Conservation (phyloP, 2,113 vertebrate genomes). For the Okapia johnstoni region DNA sequence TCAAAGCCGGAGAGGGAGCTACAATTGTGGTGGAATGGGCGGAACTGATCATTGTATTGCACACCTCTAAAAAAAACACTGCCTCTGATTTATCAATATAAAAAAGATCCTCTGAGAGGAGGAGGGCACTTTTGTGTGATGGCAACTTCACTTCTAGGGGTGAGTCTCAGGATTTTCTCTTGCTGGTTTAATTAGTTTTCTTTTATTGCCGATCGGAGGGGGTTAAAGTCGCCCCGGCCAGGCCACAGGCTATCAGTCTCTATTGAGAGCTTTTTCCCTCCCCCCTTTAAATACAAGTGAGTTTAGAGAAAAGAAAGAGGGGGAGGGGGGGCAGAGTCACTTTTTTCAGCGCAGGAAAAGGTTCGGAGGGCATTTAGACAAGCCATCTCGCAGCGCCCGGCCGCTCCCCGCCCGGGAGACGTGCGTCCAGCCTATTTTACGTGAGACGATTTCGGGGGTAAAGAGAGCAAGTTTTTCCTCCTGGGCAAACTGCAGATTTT, state of each 20-base stretch:
- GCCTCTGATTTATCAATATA: slow-evolving; percentile 99
- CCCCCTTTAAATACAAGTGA: slow-evolving; percentile 81
- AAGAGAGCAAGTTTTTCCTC: slow-evolving; percentile 61
- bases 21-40: slow-evolving; percentile 99
- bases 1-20: slow-evolving; percentile 98
- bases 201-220: slow-evolving; percentile 92
- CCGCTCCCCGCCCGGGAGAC: slow-evolving; percentile 77
- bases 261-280: slow-evolving; percentile 70
- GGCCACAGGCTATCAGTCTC: slow-evolving; percentile 89
- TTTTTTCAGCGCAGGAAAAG: slow-evolving; percentile 81
- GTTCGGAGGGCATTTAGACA: slow-evolving; percentile 84
- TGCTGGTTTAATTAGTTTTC: slow-evolving; percentile 98
- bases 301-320: slow-evolving; percentile 83
- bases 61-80: slow-evolving; percentile 99
- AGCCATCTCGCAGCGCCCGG: slow-evolving; percentile 76
- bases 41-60: slow-evolving; percentile 99
- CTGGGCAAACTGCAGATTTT: slow-evolving; percentile 72
- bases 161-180: slow-evolving; percentile 97
- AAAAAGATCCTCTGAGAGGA: slow-evolving; percentile 99
- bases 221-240: slow-evolving; percentile 91
- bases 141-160: slow-evolving; percentile 99
- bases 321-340: slow-evolving; percentile 78
- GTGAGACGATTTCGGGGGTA: slow-evolving; percentile 74
- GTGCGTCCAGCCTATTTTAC: slow-evolving; percentile 75
- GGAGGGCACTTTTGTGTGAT: slow-evolving; percentile 99